Base-by-base conservation (phyloP, 2,888 invertebrate species). In the Mythimna albipuncta region DNA sequence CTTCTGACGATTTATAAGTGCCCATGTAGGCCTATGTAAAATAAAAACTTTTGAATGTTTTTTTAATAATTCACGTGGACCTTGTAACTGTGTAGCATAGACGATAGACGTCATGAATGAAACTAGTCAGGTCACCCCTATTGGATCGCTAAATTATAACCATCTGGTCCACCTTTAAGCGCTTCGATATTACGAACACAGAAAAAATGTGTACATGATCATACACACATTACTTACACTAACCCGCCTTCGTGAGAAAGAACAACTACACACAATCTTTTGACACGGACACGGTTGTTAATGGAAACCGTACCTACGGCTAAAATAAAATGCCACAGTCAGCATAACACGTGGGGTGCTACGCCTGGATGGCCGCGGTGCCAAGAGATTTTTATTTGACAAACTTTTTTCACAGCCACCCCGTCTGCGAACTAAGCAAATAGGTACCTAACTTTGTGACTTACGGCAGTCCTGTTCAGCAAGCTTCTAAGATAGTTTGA, bases 401-500 rank as follows among this genome's bases (percentile, higher is more conserved):
- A 90, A 94, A 94, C 94, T 95, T 95, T 95, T 95, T 93, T 90
- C 91, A 88, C 88, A 86, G 85, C 93, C 94, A 93, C 94, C 94
- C 95, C 89, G 95, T 95, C 95, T 95, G 95, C 95, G 85, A 92
- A 94, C 94, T 94, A 94, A 94, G 95, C 95, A 95, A 95, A 95
- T 93, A 81, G 81, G 76, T 77, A 95, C 91, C 91, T 91, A 89
- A 89, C 84, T 87, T 80, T 70, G 77, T 71, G 75, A 91, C 91
- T 90, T 79, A 91, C 88, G 19, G 89, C 1, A 3, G 1, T 44
- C 44, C 26, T 69, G 70, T 63, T 69, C 21, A 58, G 69, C 72
- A 21, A 58, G 58, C 58, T 35, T 35, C 10, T 32, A 7, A 0
- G 16, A 16, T 52, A n/a, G 19, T 52, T 52, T 19, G 2, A 52